Evolutionary conservation across 2,797 vertebrate genomes (phyloP).

Genomic region (Denticeps clupeoides): DNA sequence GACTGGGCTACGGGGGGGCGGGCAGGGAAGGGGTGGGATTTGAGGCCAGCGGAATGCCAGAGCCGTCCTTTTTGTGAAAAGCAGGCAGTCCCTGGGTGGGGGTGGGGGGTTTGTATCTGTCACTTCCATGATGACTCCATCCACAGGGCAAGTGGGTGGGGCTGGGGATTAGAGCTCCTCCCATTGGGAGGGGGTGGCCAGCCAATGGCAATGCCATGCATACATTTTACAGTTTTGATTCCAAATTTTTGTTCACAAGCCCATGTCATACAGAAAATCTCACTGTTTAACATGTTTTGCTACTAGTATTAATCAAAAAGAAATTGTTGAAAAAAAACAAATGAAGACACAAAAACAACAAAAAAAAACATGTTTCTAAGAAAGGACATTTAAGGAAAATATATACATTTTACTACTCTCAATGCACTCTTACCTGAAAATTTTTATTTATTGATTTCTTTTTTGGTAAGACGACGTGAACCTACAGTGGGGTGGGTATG

Average conservation of each 20-base stretch:
- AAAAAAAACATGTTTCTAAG: slow-evolving; percentile 40
- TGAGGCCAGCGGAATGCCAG: slow-evolving; percentile 36
- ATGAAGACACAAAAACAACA: slow-evolving; percentile 32
- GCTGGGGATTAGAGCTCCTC: slow-evolving; percentile 40
- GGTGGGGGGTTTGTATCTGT: slow-evolving; percentile 38
- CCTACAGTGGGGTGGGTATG: slow-evolving; percentile 24
- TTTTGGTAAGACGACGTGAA: slow-evolving; percentile 42
- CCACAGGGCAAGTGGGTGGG: slow-evolving; percentile 41
- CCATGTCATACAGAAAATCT: slow-evolving; percentile 45
- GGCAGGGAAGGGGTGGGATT: slow-evolving; percentile 17
- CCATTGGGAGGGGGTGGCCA: slow-evolving; percentile 42
- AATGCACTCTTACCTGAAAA: slow-evolving; percentile 49
- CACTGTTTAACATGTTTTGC: slow-evolving; percentile 56
- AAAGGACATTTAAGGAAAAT: slow-evolving; percentile 35
- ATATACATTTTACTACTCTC: slow-evolving; percentile 44
- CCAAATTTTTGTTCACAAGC: slow-evolving; percentile 53
- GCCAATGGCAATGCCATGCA: slow-evolving; percentile 50
- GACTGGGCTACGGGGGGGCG: neutral
- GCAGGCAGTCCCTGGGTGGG: slow-evolving; percentile 29
- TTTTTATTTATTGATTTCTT: slow-evolving; percentile 45
- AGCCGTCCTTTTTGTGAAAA: slow-evolving; percentile 30
- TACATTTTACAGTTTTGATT: slow-evolving; percentile 53
- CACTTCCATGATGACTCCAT: slow-evolving; percentile 45
- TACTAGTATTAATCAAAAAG: slow-evolving; percentile 52
- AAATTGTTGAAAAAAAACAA: slow-evolving; percentile 34